A percentile compares a stretch with the other conserved stretches of the same genome.
Evolutionary conservation across 2,797 vertebrate species (phyloP).

Genomic region (Sciaenops ocellatus): DNA sequence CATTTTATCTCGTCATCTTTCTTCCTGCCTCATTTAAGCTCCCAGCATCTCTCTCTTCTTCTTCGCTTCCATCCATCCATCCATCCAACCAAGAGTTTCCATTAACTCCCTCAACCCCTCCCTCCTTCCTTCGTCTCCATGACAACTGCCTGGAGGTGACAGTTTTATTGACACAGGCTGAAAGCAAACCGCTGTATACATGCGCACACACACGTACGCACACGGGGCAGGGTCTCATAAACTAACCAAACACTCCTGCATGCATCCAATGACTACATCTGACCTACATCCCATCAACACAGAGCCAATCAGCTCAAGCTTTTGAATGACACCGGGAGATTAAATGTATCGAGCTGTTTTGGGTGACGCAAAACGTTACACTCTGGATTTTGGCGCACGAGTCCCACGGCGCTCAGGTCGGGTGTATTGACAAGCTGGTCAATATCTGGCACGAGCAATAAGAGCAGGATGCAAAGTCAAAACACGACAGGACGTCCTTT

Average conservation of each 20-base stretch:
- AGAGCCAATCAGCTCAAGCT: not conserved
- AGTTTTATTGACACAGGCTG: conserved; percentile 55
- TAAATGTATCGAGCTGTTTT: conserved; percentile 27
- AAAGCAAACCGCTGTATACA: conserved; percentile 7
- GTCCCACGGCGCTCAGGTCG: not conserved
- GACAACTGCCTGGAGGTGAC: conserved; percentile 66
- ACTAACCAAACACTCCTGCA: not conserved
- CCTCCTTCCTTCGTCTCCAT: conserved; percentile 20
- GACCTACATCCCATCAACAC: conserved; percentile 37
- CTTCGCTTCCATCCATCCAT: not conserved
- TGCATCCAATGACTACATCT: not conserved
- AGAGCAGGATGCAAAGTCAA: conserved; percentile 8
- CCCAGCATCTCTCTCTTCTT: not conserved
- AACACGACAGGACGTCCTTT: not conserved
- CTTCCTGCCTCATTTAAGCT: not conserved
- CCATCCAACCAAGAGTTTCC: not conserved
- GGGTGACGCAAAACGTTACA: not conserved
- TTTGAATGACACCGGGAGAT: not conserved
- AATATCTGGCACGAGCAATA: not conserved
- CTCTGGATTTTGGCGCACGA: not conserved
- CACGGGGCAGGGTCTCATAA: not conserved
- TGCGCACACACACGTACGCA: not conserved
- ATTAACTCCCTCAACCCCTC: too few species aligned
- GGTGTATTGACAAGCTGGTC: conserved; percentile 15
- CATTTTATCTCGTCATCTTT: not conserved